Evolutionary conservation across 92 coral and sea anemone genomes (phyloP), one percentile per base, ranked within the genome.

Genomic region (Epizoanthus rinbou): DNA sequence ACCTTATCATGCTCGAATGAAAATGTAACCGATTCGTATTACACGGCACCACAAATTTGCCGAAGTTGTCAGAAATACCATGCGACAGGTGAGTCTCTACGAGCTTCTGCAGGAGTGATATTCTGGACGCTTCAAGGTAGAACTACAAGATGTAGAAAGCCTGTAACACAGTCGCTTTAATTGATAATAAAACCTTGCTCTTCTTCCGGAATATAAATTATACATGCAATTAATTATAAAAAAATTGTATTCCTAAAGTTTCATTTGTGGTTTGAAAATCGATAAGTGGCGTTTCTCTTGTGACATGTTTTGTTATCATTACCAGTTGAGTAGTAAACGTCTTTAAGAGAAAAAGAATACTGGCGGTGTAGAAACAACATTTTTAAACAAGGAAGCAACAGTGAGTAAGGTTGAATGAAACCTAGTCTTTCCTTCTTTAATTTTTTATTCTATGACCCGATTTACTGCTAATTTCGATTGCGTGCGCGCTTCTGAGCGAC

Each of bases 181-280:
- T 28, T 65, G 5, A 65, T 25, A 65, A 56, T 47, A 47, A 22
- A 28, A 47, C 33, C 33, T 45, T 16, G 45, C 28, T 39, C 50
- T 71, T 47, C 57, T 71, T 71, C 76, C 76, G 76, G 76, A n/a
- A 25, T 71, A 71, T 71, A 71, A 71, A 71, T 71, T 71, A 71
- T 71, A 56, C 76, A 71, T 71, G 58, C 58, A 45, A 39, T 45
- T 71, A 22, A 71, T 43, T 71, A 24, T 45, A 71, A 22, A 71
- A 39, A 71, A 71, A 71, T n/a, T 17, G 14, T 71, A 47, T 71
- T 71, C 58, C 14, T 47, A 37, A 18, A 71, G 76, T 71, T 71
- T 71, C 57, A 41, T 33, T 71, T 71, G 76, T 71, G 76, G 76
- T 19, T 21, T 41, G 69, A 11, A 17, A 25, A 21, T 45, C 76